Base-by-base conservation (phyloP, 2,797 vertebrate genomes). In the Lerista edwardsae region DNA sequence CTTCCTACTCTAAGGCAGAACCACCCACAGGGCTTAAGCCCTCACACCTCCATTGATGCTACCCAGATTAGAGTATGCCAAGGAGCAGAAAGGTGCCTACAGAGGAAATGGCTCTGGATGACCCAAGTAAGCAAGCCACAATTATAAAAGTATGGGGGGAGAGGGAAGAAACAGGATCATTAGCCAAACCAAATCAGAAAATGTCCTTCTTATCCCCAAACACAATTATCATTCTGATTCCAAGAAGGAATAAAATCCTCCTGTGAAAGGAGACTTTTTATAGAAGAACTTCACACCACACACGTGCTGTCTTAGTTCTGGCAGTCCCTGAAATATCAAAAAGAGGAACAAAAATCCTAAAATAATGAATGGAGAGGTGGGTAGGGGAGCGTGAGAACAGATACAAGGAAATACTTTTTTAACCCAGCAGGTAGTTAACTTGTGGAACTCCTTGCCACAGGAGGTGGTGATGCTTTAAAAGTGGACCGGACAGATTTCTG, bases 11-110 rank as follows among this genome's bases (percentile, higher is more conserved):
- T 23, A 55, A 25, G 69, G 4, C 1, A 7, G 57, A 34, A 59
- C 39, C 12, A 3, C 74, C 25, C 34, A 57, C 25, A 9, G n/a
- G n/a, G 36, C 12, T 15, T 34, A 69, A 69, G 12, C 36, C 23
- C 25, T 59, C 65, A 39, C 19, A 31, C 27, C 23, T 62, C 15
- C 57, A 29, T 51, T 57, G 21, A 12, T 9, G 21, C 34, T 39
- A 25, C 65, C 12, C 31, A 55, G 14, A 75, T 47, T 84, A 27
- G 6, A 71, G 23, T 84, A 9, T 69, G 29, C 14, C 57, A 61
- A 44, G 84, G 57, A 34, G 19, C 44, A 90, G 31, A 75, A 92
- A 29, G 90, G 79, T 61, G 2, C 31, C 34, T 82, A 59, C 15
- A n/a, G 14, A 68, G 36, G 39, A 69, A 73, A 29, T 68, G 14